Conservation (phyloP, 1,140 invertebrate species). For the Saccostrea cuccullata region DNA sequence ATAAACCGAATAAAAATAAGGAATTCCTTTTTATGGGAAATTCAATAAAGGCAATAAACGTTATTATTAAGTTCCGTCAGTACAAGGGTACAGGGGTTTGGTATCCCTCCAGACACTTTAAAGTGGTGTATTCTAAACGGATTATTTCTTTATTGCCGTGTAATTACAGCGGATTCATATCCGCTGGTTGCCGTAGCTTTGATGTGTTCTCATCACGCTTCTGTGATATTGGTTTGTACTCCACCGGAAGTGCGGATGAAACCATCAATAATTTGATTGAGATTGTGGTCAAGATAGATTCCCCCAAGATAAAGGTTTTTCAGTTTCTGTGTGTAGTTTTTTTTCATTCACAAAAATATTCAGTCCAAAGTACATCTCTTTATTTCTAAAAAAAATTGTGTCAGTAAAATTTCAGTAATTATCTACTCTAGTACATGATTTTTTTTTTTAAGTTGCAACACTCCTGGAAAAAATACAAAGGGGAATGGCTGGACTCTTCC, state of each 20-base stretch:
- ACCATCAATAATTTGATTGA: background rate
- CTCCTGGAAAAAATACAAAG: too few species aligned
- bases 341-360: background rate
- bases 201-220: constrained; percentile 5
- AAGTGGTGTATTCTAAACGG: background rate
- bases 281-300: background rate
- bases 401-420: too few species aligned
- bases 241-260: background rate
- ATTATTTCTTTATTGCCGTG: constrained; percentile 12
- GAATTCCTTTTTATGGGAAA: background rate
- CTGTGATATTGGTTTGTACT: constrained; percentile 29
- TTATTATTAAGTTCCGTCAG: background rate
- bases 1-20: background rate
- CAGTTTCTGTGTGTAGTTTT: background rate
- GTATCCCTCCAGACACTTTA: background rate
- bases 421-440: too few species aligned
- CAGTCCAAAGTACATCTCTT: background rate
- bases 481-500: too few species aligned
- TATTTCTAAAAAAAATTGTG: too few species aligned
- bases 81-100: background rate
- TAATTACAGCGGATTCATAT: constrained; percentile 25
- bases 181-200: constrained; percentile 15
- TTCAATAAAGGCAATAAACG: background rate
- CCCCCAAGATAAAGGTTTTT: background rate
- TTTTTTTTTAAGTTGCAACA: too few species aligned